Conservation (phyloP, 35 echinoderm and acorn worm species). For the Patiria miniata region DNA sequence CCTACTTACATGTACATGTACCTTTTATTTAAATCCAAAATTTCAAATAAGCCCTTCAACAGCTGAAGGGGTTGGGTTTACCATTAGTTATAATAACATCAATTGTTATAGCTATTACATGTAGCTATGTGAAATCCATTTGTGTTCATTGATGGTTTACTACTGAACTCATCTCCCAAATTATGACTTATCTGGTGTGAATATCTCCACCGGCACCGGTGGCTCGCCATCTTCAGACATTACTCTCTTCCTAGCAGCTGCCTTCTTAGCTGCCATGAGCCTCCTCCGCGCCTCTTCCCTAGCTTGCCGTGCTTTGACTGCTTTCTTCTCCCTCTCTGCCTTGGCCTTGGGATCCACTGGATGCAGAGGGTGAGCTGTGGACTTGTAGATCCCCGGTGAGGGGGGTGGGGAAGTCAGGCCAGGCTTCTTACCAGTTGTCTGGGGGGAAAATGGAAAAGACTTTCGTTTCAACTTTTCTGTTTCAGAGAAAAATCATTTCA, state of each 20-base stretch:
- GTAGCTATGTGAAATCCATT: no score
- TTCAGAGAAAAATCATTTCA: no score
- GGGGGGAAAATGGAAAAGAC: neutral
- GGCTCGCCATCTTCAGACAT: constrained; percentile 45
- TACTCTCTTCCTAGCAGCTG: constrained; percentile 33
- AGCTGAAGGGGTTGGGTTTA: no score
- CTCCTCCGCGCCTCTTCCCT: constrained; percentile 54
- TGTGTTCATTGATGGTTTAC: no score
- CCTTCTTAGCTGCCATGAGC: constrained; percentile 59
- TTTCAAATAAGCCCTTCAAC: no score
- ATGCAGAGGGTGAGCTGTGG: neutral
- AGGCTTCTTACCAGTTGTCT: constrained; percentile 24
- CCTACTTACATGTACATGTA: no score
- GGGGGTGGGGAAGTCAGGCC: constrained; percentile 14
- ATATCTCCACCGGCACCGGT: constrained; percentile 32
- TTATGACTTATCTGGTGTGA: constrained; percentile 1
- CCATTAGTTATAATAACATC: no score
- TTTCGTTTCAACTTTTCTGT: no score
- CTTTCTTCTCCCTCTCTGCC: constrained; percentile 53
- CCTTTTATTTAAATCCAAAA: no score
- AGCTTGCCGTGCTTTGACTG: constrained; percentile 42
- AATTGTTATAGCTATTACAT: no score
- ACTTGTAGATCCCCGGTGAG: constrained; percentile 28
- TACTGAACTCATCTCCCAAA: no score
- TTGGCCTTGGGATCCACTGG: constrained; percentile 46